Evolutionary conservation across 2,797 vertebrate genomes (phyloP), one percentile per base, ranked within the genome.

Genomic region (Pristis pectinata): DNA sequence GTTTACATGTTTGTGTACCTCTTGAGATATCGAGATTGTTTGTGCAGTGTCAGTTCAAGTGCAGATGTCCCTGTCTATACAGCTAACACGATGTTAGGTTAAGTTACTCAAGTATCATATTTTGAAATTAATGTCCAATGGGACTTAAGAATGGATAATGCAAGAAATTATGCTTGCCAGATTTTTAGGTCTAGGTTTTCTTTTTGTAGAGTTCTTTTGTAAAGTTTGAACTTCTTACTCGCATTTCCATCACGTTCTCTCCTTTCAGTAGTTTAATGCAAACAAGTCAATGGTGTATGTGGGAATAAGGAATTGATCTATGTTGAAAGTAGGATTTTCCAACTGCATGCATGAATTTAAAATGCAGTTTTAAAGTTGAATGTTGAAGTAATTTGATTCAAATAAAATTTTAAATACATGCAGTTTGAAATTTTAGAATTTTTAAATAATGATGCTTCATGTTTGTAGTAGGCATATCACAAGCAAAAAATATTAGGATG

Each of bases 11-110:
- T 72, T 91, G 64, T 91, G n/a, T 91, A 61, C n/a, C 87, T 67
- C 87, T 17, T 91, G 87, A 67, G 87, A 67, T 41, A 91, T 91
- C 34, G 59, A 37, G n/a, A 64, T 91, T 91, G 59, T 91, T 89
- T 91, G 85, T 67, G 87, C 22, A 67, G 67, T 64, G 19, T 67
- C n/a, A 27, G 87, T 67, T 19, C 17, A 91, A 53, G 49, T 76
- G 22, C 72, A 77, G 41, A 41, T 77, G 49, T n/a, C 49, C 41
- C 72, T 56, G 94, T 94, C 94, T 94, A 49, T 94, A 77, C 49
- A 94, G 19, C 41, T 76, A 64, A 67, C n/a, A 10, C 19, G 91
- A 17, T 11, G 64, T 1, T 64, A n/a, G 41, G 59, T 91, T 91
- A 34, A 56, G 53, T 67, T 91, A 64, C 10, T 15, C 53, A 34